Evolutionary conservation across 2,797 vertebrate species (phyloP), one percentile per base, ranked within the genome.

Genomic region (Pipistrellus pygmaeus): DNA sequence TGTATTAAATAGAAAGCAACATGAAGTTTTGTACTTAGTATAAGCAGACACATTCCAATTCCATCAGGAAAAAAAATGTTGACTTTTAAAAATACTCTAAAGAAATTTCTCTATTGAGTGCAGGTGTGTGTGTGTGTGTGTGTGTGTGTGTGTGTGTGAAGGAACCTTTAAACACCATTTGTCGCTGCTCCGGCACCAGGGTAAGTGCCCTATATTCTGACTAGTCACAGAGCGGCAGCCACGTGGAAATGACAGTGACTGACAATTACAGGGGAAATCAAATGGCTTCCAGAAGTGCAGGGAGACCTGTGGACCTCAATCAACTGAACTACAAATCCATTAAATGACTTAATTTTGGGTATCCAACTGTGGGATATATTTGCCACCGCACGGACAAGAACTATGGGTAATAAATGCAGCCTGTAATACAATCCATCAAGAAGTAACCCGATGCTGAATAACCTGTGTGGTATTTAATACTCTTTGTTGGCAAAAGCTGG

Each of bases 281-380:
- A 96, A 96, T 96, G 95, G 83, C 96, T 98, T 94, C 97, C 90
- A 97, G 69, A 97, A 97, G 91, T 60, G 78, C 95, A 96, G n/a
- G 44, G 95, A 97, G 90, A 98, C 93, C 96, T 90, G 93, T 92
- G 66, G 97, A 98, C 97, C 97, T 98, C 97, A 98, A 97, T 98
- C 97, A 98, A 90, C 95, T 96, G 92, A 98, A 97, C 96, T 96
- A 95, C 95, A 98, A 97, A 97, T 95, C 97, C 97, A 98, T 98
- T 98, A 98, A 98, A 97, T 96, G 90, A 97, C 97, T 98, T 98
- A 98, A 98, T 98, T 97, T 98, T 97, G 96, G 96, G 91, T 93
- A 97, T 98, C 95, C 97, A 98, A 97, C 93, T 97, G 97, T 97
- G 95, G 95, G 84, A 81, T 96, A 73, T 96, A 95, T 97, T 98